Percentiles rank a stretch among this genome's conserved stretches.
These are phyloP conservation scores for Asteroscopus sphinx DNA, from an alignment of 2,888 invertebrate species.

Conservation along the genomic window DNA sequence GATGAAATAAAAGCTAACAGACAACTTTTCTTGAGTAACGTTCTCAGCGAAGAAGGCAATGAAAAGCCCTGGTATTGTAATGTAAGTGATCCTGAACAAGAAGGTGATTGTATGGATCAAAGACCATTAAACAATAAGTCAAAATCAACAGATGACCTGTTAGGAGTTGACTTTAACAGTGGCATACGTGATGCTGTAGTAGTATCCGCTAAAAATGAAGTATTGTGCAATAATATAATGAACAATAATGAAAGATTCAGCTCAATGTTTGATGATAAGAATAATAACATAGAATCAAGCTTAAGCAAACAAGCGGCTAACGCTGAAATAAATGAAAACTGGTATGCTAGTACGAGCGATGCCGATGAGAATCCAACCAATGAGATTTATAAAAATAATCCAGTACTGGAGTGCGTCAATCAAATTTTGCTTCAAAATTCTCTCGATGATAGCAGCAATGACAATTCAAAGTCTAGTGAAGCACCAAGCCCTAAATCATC, in stretches of 20 bases:
- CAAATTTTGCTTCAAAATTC: conserved; percentile 95
- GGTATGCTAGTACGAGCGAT: conserved; percentile 95
- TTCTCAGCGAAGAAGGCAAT: conserved; percentile 79
- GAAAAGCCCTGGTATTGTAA: conserved; percentile 89
- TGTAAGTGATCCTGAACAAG: conserved; percentile 87
- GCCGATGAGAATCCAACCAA: conserved; percentile 93
- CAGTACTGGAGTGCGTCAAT: conserved; percentile 96
- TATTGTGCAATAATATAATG: conserved; percentile 79
- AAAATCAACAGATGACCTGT: conserved; percentile 80
- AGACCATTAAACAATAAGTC: conserved; percentile 77
- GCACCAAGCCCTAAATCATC: conserved; percentile 84
- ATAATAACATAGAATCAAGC: conserved; percentile 76
- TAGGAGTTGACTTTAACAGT: conserved; percentile 71
- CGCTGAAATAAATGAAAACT: conserved; percentile 92
- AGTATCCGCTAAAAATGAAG: conserved; percentile 83
- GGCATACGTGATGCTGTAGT: conserved; percentile 76
- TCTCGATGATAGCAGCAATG: conserved; percentile 89
- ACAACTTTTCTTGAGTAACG: conserved; percentile 82
- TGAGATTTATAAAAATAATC: conserved; percentile 94
- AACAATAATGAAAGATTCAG: conserved; percentile 74
- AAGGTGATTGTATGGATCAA: conserved; percentile 79
- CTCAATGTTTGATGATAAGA: conserved; percentile 74
- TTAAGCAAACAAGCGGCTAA: conserved; percentile 70
- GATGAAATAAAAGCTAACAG: conserved; percentile 86
- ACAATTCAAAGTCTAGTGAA: conserved; percentile 85